These are phyloP conservation scores for Sipha maydis DNA, from an alignment of 2,888 invertebrate genomes.

Conservation along the genomic window DNA sequence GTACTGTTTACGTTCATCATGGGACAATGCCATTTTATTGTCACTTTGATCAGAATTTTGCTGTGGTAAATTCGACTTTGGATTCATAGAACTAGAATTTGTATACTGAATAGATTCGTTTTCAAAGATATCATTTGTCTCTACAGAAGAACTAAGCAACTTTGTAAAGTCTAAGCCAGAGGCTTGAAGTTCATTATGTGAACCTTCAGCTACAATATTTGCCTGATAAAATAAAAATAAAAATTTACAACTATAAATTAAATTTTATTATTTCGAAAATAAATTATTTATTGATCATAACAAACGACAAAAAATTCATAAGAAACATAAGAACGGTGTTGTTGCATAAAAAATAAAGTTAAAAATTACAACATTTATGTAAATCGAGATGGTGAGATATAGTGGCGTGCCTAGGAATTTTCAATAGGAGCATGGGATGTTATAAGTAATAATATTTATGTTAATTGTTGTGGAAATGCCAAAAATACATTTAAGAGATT, in stretches of 20 bases:
- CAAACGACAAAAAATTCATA: no score
- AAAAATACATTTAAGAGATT: no score
- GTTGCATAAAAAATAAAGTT: no score
- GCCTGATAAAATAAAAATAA: conserved; percentile 69
- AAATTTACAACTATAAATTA: background rate
- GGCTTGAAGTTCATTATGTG: conserved; percentile 77
- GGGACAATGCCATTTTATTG: conserved; percentile 65
- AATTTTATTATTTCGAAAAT: background rate
- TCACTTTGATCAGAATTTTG: conserved; percentile 65
- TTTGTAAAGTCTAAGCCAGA: conserved; percentile 83
- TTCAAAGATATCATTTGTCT: conserved; percentile 69
- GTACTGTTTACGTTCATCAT: conserved; percentile 63
- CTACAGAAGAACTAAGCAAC: conserved; percentile 72
- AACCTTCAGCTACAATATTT: conserved; percentile 70
- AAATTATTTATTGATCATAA: no score
- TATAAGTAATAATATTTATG: no score
- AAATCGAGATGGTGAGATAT: no score
- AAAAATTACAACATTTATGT: no score
- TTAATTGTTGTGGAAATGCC: no score
- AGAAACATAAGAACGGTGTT: no score
- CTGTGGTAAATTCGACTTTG: conserved; percentile 29
- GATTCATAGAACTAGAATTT: conserved; percentile 54
- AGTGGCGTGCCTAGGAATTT: no score
- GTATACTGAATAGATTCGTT: conserved; percentile 58
- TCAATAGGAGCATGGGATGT: no score